A percentile compares a stretch with the other conserved stretches of the same genome.
These are phyloP conservation scores for Gulo gulo DNA, from an alignment of 2,113 vertebrate genomes.

Conservation along the genomic window DNA sequence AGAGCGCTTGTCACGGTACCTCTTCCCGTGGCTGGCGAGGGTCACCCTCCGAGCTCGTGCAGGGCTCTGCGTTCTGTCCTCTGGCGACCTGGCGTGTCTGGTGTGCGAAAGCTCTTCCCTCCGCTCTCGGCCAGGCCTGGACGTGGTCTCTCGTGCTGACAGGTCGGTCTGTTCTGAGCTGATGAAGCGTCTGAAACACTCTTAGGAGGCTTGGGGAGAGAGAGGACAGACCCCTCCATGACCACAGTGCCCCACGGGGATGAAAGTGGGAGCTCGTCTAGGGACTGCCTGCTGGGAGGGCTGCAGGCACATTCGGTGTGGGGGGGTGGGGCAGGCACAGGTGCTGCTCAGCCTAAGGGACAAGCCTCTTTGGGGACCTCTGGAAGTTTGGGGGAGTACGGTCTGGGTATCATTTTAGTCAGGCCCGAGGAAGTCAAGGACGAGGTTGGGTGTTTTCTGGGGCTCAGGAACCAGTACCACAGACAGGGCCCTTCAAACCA, in stretches of 20 bases:
- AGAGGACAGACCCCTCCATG: accelerated
- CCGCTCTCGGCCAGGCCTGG: accelerated
- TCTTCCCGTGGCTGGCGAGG: accelerated
- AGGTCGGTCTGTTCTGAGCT: not conserved
- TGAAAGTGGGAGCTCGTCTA: not conserved
- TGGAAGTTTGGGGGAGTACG: not conserved
- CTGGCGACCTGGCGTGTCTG: accelerated
- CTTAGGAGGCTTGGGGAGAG: accelerated
- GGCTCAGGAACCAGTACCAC: too few species aligned
- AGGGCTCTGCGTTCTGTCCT: not conserved
- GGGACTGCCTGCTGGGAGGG: not conserved
- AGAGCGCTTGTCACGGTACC: accelerated
- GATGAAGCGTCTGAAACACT: accelerated
- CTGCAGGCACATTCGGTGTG: accelerated
- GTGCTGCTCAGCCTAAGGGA: accelerated
- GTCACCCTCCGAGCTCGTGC: accelerated
- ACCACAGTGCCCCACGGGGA: accelerated
- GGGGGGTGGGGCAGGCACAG: accelerated
- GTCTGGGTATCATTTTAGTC: not conserved
- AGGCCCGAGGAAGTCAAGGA: not conserved
- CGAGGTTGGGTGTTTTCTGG: accelerated
- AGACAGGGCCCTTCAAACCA: accelerated
- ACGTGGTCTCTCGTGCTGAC: accelerated
- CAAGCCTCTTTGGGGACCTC: not conserved
- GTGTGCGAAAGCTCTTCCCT: not conserved